Evolutionary conservation across 2,113 vertebrate genomes (phyloP).

Genomic region (Petroica traversi): DNA sequence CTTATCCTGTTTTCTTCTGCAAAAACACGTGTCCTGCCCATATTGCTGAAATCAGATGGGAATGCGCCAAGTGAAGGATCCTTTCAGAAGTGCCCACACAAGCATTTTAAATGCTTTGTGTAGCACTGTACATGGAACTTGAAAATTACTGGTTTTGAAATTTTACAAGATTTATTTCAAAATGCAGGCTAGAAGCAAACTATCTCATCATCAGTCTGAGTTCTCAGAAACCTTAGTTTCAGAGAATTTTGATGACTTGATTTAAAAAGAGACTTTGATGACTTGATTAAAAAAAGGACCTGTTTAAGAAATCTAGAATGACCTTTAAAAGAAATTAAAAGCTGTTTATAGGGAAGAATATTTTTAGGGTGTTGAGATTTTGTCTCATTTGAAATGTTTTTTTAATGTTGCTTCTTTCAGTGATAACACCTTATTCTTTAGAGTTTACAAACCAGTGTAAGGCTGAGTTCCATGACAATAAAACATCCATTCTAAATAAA

Average conservation of each 20-base stretch:
- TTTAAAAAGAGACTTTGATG: neutral
- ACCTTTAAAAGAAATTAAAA: neutral
- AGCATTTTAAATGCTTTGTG: slow-evolving; percentile 9
- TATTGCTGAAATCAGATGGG: slow-evolving; percentile 1
- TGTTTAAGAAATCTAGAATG: neutral
- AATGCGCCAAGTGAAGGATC: neutral
- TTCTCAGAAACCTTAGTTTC: neutral
- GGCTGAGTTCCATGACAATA: neutral
- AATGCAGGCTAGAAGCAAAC: neutral
- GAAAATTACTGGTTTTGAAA: neutral
- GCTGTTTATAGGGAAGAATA: neutral
- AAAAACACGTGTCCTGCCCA: neutral
- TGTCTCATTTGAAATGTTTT: neutral
- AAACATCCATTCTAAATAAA: neutral
- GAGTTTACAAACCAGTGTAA: neutral
- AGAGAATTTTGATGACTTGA: neutral
- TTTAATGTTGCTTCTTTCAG: neutral
- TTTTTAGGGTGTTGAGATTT: neutral
- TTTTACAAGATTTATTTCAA: neutral
- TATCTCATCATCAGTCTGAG: neutral
- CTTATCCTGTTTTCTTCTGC: neutral
- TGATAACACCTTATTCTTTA: neutral
- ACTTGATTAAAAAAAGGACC: neutral
- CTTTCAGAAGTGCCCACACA: slow-evolving; percentile 22
- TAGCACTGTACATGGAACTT: neutral